Conservation (phyloP, 2,113 vertebrate species). For the Myocastor coypus region DNA sequence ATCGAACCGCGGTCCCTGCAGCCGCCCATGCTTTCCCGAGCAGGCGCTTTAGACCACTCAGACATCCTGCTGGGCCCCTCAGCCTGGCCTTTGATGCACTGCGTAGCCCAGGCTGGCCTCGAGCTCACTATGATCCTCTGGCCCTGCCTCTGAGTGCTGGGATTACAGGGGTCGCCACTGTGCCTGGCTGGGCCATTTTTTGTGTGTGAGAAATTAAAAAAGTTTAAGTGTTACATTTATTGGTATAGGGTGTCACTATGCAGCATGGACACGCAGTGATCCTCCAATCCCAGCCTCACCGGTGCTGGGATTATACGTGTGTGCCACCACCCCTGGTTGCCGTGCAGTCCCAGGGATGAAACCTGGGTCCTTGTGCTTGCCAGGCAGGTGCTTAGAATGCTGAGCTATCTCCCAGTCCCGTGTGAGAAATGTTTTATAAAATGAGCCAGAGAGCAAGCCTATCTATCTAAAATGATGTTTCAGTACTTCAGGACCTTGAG, state of each 20-base stretch:
- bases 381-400: no score
- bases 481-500: slow-evolving; percentile 10
- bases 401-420: no score
- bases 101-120: neutral
- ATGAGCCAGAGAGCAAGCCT: neutral
- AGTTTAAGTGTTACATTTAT: no score
- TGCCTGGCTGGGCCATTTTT: no score
- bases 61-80: no score
- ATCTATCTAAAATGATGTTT: neutral
- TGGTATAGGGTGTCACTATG: neutral
- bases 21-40: no score
- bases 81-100: neutral
- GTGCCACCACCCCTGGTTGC: neutral
- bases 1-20: no score
- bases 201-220: no score
- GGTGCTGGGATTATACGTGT: neutral
- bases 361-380: no score
- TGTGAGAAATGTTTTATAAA: neutral
- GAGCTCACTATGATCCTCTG: neutral
- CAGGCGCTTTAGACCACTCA: no score
- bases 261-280: neutral
- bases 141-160: neutral
- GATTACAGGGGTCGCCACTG: neutral
- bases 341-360: no score
- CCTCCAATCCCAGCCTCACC: neutral